Conservation (phyloP, 2,888 invertebrate species). For the Ormia ochracea region DNA sequence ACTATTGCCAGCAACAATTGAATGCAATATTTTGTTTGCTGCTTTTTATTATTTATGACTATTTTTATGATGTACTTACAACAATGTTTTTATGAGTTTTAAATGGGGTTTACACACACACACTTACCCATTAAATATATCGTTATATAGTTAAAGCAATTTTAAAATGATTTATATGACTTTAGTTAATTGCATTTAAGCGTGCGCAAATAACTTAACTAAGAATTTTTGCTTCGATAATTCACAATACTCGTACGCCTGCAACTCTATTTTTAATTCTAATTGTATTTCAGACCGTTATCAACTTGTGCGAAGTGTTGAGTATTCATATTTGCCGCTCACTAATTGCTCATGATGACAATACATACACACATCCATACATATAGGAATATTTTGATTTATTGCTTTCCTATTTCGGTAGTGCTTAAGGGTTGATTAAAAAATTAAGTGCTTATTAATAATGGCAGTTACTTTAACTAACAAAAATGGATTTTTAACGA, state of each 20-base stretch:
- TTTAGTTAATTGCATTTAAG: constrained; percentile 66
- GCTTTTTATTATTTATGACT: constrained; percentile 76
- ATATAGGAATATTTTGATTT: constrained; percentile 71
- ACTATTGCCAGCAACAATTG: constrained; percentile 52
- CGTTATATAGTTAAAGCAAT: neutral
- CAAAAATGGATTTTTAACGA: neutral
- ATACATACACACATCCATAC: no score
- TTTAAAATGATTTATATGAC: neutral
- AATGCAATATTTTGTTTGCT: constrained; percentile 18
- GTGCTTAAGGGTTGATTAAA: constrained; percentile 40
- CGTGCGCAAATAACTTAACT: constrained; percentile 71
- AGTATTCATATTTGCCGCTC: constrained; percentile 55
- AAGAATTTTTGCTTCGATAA: neutral
- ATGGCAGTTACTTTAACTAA: neutral
- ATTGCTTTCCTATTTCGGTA: constrained; percentile 62
- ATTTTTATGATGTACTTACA: constrained; percentile 78
- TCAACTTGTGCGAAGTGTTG: neutral
- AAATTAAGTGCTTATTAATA: constrained; percentile 20
- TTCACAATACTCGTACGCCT: neutral
- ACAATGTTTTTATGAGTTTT: constrained; percentile 76
- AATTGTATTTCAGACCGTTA: constrained; percentile 35
- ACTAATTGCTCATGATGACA: constrained; percentile 73
- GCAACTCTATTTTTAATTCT: constrained; percentile 22
- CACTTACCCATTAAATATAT: neutral
- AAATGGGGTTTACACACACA: constrained; percentile 70